A percentile compares a stretch with the other conserved stretches of the same genome.
phyloP scores from a whole-genome alignment of 2,888 invertebrate species.

The Punctoribates punctum region DNA sequence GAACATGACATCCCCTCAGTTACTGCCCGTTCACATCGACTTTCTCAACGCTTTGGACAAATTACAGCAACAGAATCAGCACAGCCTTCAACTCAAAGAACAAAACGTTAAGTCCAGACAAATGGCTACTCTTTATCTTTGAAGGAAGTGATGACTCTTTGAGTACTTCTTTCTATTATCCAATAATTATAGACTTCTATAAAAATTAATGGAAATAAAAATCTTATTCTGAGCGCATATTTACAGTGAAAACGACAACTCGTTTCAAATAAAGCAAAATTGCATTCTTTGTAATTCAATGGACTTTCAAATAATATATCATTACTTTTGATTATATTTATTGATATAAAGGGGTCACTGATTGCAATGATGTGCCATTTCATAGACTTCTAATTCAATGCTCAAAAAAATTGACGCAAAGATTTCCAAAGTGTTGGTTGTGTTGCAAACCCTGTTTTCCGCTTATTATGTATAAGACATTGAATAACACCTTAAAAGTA shows the following conservation, averaged over 20 bases:
- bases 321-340: neutral
- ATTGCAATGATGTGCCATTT: slow-evolving; percentile 20
- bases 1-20: neutral
- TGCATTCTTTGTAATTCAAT: neutral
- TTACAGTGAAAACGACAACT: neutral
- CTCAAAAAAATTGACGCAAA: slow-evolving; percentile 9
- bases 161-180: neutral
- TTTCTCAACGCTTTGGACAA: slow-evolving; percentile 23
- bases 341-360: slow-evolving; percentile 26
- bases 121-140: slow-evolving; percentile 27
- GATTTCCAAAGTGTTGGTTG: neutral
- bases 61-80: slow-evolving; percentile 10
- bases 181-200: neutral
- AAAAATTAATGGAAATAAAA: neutral
- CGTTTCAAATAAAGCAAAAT: neutral
- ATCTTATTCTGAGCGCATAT: neutral
- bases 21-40: slow-evolving; percentile 20
- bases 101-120: slow-evolving; percentile 14
- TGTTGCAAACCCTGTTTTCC: neutral
- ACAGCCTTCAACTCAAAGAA: neutral
- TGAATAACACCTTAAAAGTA: neutral
- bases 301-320: neutral
- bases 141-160: neutral
- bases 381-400: slow-evolving; percentile 5
- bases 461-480: neutral